Percentiles rank a stretch among this genome's conserved stretches.
phyloP scores from a whole-genome alignment of 2,888 invertebrate species.

The Tipula confusa region DNA sequence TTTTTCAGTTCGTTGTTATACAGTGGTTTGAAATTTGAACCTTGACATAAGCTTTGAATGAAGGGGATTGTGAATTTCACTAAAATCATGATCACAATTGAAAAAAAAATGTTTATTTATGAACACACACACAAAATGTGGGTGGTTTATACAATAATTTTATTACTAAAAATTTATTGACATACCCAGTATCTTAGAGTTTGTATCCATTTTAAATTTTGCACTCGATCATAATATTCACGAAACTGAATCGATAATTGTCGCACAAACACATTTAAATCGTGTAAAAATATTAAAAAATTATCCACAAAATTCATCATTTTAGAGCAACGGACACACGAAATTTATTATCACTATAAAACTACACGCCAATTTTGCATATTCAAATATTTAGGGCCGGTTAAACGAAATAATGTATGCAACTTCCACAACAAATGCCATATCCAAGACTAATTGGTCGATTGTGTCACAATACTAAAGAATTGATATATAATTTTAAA shows the following conservation, averaged over 20 bases:
- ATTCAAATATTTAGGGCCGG: not conserved
- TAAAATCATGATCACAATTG: not conserved
- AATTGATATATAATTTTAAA: not conserved
- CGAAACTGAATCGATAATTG: not conserved
- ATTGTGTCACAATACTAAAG: not conserved
- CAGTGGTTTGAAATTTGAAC: not conserved
- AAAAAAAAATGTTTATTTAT: not conserved
- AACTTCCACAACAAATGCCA: not conserved
- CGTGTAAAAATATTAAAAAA: conserved; percentile 28
- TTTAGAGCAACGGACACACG: not conserved
- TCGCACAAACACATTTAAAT: not conserved
- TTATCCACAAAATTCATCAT: conserved; percentile 21
- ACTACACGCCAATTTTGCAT: not conserved
- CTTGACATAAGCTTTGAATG: not conserved
- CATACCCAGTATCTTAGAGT: not conserved
- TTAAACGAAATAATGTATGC: not conserved
- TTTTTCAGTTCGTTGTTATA: not conserved
- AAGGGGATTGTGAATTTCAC: not conserved
- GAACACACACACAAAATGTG: not conserved
- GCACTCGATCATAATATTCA: not conserved
- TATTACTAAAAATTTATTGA: no score
- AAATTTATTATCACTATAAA: not conserved
- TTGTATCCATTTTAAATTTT: conserved; percentile 29
- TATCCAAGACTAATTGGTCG: not conserved
- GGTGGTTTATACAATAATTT: not conserved